These are phyloP conservation scores for Omphaloscelis lunosa DNA, from an alignment of 2,888 invertebrate genomes.

Conservation along the genomic window DNA sequence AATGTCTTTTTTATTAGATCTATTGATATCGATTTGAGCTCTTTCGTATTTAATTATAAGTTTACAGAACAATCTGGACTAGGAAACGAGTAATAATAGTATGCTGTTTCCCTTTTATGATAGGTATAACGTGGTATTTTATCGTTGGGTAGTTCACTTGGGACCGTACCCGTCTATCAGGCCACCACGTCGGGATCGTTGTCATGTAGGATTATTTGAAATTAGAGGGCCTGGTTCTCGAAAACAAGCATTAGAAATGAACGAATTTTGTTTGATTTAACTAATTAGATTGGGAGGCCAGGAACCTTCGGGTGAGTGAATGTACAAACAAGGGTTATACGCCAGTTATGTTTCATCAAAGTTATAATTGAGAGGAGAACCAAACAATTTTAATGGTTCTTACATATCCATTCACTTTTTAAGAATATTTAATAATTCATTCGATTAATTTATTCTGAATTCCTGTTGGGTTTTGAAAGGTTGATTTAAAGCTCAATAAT, in stretches of 20 bases:
- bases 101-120: constrained; percentile 38
- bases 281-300: constrained; percentile 43
- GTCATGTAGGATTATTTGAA: constrained; percentile 61
- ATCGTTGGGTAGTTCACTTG: constrained; percentile 45
- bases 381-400: constrained; percentile 43
- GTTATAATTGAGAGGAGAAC: constrained; percentile 45
- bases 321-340: constrained; percentile 47
- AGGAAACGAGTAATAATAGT: constrained; percentile 26
- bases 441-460: constrained; percentile 27
- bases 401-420: constrained; percentile 26
- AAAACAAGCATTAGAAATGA: constrained; percentile 47
- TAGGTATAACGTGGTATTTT: constrained; percentile 37
- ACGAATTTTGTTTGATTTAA: constrained; percentile 52
- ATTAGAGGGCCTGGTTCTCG: constrained; percentile 36
- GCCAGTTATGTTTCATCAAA: constrained; percentile 50
- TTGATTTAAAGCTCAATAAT: constrained; percentile 32
- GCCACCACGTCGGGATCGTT: constrained; percentile 34
- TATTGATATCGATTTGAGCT: constrained; percentile 35
- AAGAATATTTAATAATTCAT: constrained; percentile 29
- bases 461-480: constrained; percentile 13
- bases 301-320: constrained; percentile 24
- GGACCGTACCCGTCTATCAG: constrained; percentile 48
- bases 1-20: constrained; percentile 30
- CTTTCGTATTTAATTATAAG: constrained; percentile 38
- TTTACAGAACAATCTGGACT: constrained; percentile 33